Conservation (phyloP, 2,888 invertebrate genomes). For the Agrochola lychnidis region DNA sequence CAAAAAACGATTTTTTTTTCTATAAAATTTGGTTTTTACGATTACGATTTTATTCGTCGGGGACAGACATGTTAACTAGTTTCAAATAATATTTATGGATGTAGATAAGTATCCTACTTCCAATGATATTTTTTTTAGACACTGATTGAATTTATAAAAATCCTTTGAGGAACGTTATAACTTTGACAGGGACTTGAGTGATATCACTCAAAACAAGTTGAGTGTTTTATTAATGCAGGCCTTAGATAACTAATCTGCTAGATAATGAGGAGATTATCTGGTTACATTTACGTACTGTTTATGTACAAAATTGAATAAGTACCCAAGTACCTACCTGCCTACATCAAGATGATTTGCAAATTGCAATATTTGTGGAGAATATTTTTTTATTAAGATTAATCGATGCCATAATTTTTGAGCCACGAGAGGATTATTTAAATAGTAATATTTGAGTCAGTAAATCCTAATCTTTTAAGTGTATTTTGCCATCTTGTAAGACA, state of each 20-base stretch:
- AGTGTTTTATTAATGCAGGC: slow-evolving; percentile 31
- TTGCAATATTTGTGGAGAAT: not conserved
- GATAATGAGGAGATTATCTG: slow-evolving; percentile 32
- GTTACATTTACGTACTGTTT: not conserved
- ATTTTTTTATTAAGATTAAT: not conserved
- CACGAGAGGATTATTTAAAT: not conserved
- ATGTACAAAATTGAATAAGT: slow-evolving; percentile 12
- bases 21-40: too few relatives aligned
- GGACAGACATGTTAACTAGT: too few relatives aligned
- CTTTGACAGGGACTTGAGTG: slow-evolving; percentile 7
- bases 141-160: slow-evolving; percentile 9
- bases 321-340: not conserved
- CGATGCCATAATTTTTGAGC: not conserved
- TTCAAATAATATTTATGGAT: not conserved
- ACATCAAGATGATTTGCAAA: not conserved
- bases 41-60: too few relatives aligned
- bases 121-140: not conserved
- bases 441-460: too few relatives aligned
- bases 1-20: too few relatives aligned
- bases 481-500: too few relatives aligned
- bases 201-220: slow-evolving; percentile 17
- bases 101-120: not conserved
- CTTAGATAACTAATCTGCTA: slow-evolving; percentile 29
- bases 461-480: too few relatives aligned
- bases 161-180: slow-evolving; percentile 1